These are phyloP conservation scores for Lagopus leucura DNA, from an alignment of 2,113 vertebrate species.

Conservation along the genomic window DNA sequence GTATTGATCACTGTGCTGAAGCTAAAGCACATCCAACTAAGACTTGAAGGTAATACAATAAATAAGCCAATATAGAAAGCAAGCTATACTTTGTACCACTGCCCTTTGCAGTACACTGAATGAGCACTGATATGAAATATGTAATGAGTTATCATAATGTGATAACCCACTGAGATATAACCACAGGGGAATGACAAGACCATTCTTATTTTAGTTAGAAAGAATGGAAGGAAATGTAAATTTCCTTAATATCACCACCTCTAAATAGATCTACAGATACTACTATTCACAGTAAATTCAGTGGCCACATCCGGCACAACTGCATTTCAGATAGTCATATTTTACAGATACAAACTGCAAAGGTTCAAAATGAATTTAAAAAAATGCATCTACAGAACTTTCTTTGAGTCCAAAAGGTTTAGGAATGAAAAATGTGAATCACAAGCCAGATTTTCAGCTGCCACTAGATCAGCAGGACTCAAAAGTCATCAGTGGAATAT, in stretches of 20 bases:
- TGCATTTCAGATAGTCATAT: background rate
- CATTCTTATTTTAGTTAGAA: background rate
- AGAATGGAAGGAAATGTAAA: background rate
- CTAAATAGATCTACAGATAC: background rate
- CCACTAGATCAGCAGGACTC: background rate
- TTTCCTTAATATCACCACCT: background rate
- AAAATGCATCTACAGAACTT: background rate
- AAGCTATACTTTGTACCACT: background rate
- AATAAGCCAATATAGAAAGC: background rate
- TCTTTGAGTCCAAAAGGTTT: background rate
- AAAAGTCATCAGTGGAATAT: background rate
- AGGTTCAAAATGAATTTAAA: background rate
- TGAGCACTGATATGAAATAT: rapidly evolving
- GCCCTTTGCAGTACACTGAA: background rate
- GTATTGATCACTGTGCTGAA: background rate
- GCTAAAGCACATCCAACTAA: rapidly evolving
- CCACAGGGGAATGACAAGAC: background rate
- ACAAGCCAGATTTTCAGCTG: background rate
- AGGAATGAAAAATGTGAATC: background rate
- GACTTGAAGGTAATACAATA: background rate
- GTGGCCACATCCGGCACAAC: background rate
- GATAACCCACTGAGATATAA: background rate
- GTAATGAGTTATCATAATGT: background rate
- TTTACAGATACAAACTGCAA: background rate
- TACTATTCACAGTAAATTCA: background rate